phyloP scores from a whole-genome alignment of 2,113 vertebrate species.

The Callithrix jacchus region DNA sequence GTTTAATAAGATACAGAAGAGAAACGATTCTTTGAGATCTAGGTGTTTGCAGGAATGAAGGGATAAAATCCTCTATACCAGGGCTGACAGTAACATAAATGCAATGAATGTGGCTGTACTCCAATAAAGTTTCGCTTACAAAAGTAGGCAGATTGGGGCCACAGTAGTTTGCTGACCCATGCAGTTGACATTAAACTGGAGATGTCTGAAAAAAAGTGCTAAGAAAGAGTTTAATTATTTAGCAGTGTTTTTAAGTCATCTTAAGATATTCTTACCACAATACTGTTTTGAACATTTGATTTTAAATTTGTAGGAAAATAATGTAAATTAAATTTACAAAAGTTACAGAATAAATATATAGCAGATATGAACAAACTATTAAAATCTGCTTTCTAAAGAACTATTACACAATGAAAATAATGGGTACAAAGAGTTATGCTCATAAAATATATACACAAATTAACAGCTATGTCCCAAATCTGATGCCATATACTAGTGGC shows the following conservation, averaged over 20 bases:
- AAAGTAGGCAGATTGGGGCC: not conserved
- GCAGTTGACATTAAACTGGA: not conserved
- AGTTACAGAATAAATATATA: conserved; percentile 1
- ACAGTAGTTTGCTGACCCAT: not conserved
- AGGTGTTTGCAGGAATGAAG: not conserved
- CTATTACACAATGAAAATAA: not conserved
- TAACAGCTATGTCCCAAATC: not conserved
- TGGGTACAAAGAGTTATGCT: not conserved
- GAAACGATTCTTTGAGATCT: not conserved
- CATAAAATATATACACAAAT: not conserved
- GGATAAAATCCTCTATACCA: not conserved
- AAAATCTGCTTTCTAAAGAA: conserved; percentile 13
- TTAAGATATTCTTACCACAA: not conserved
- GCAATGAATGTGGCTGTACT: not conserved
- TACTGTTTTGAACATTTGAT: conserved; percentile 4
- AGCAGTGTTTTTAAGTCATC: not conserved
- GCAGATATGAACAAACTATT: not conserved
- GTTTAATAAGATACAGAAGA: not conserved
- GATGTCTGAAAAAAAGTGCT: not conserved
- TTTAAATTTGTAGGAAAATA: conserved; percentile 47
- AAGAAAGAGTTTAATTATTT: not conserved
- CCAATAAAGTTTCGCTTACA: not conserved
- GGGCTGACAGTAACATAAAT: not conserved
- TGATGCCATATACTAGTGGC: not conserved
- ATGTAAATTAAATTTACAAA: not conserved